These are phyloP conservation scores for Dimorphilus gyrociliatus DNA, from an alignment of 2,888 invertebrate genomes.

Conservation along the genomic window DNA sequence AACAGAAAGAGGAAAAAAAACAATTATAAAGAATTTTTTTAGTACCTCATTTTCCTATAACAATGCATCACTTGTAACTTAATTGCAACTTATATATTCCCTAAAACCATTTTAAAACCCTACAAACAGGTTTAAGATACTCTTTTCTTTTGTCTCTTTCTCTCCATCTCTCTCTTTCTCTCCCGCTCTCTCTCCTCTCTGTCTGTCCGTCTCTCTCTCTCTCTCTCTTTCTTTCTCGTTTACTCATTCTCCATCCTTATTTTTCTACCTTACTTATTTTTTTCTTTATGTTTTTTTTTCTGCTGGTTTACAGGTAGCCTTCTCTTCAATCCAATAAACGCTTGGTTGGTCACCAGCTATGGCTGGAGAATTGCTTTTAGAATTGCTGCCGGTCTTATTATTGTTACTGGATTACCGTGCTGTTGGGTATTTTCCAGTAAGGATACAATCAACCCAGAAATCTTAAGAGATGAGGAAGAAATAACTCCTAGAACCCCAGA, in stretches of 20 bases:
- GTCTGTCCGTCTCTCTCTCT: slow-evolving; percentile 4
- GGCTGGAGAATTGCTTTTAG: slow-evolving; percentile 18
- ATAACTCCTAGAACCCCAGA: no score
- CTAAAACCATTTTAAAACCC: no score
- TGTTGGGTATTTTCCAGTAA: slow-evolving; percentile 15
- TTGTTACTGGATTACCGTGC: slow-evolving; percentile 13
- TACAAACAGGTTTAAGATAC: no score
- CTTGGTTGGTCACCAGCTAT: slow-evolving; percentile 13
- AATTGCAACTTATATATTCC: no score
- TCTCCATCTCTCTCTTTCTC: no score
- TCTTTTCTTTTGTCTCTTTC: no score
- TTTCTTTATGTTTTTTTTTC: neutral
- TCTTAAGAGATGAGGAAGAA: slow-evolving; percentile 8
- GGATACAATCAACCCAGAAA: slow-evolving; percentile 6
- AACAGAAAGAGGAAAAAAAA: no score
- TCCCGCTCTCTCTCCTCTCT: no score
- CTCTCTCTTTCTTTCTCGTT: slow-evolving; percentile 2
- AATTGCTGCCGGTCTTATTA: slow-evolving; percentile 11
- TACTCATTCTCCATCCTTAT: neutral
- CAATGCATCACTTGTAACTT: no score
- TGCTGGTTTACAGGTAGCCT: slow-evolving; percentile 13
- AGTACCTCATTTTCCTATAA: no score
- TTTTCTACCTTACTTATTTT: neutral
- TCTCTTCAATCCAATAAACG: slow-evolving; percentile 18
- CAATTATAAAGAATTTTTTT: no score